phyloP scores from a whole-genome alignment of 2,113 vertebrate genomes.

The Tragelaphus strepsiceros region DNA sequence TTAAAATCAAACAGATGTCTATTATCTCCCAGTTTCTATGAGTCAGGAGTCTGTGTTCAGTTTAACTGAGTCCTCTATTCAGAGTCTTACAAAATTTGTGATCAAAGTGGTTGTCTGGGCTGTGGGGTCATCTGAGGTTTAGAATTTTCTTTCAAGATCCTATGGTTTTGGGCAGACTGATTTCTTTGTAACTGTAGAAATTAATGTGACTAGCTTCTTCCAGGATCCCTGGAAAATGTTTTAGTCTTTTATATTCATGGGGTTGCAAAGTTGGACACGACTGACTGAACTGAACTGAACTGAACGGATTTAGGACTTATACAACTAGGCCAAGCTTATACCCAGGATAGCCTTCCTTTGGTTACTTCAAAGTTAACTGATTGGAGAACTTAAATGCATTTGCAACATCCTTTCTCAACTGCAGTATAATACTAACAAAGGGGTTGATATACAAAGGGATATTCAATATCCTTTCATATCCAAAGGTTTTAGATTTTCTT shows the following conservation, averaged over 20 bases:
- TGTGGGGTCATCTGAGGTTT: background rate
- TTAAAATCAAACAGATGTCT: accelerated
- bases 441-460: background rate
- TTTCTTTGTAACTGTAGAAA: background rate
- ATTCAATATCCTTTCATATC: background rate
- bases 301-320: background rate
- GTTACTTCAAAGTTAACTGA: background rate
- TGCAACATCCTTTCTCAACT: background rate
- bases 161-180: accelerated
- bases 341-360: background rate
- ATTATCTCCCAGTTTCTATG: background rate
- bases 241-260: background rate
- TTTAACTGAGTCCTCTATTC: background rate
- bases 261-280: too few relatives aligned
- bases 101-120: background rate
- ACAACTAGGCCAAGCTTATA: background rate
- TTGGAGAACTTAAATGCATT: background rate
- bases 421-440: background rate
- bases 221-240: background rate
- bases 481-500: background rate
- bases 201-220: background rate
- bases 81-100: background rate
- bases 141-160: background rate
- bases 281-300: too few relatives aligned
- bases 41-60: background rate